A percentile compares a stretch with the other conserved stretches of the same genome.
Evolutionary conservation across 2,888 invertebrate species (phyloP).

Genomic region (Embidobia sp.): DNA sequence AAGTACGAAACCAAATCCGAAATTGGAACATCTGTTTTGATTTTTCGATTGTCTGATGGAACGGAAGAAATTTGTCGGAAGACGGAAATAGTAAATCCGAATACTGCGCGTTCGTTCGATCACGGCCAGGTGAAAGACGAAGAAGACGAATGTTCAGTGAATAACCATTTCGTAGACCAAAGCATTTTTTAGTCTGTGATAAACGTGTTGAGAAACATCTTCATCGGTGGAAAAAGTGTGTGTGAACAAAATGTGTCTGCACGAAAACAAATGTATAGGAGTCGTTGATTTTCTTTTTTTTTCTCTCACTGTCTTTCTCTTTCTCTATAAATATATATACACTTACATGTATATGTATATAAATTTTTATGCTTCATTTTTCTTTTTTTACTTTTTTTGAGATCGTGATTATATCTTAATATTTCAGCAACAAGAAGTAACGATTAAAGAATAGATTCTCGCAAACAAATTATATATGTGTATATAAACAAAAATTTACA

Average conservation of each 20-base stretch:
- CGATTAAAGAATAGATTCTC: constrained; percentile 18
- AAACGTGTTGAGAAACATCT: constrained; percentile 70
- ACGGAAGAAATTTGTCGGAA: no score
- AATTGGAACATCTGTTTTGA: no score
- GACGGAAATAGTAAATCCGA: no score
- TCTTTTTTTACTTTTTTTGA: no score
- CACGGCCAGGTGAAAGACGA: no score
- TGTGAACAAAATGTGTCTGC: constrained; percentile 63
- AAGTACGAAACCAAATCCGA: no score
- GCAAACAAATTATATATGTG: constrained; percentile 33
- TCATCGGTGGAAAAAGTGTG: constrained; percentile 69
- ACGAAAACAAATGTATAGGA: constrained; percentile 35
- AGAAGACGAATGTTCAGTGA: constrained; percentile 49
- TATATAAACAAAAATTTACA: constrained; percentile 28
- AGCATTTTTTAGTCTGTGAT: constrained; percentile 82
- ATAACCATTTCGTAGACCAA: constrained; percentile 78
- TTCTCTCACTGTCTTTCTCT: neutral
- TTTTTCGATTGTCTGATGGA: no score
- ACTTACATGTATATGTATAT: no score
- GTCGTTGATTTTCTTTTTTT: constrained; percentile 10
- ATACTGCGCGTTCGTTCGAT: no score
- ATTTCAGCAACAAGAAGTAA: no score
- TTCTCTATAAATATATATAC: constrained; percentile 1
- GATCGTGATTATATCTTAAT: no score
- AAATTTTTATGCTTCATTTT: no score